Conservation (phyloP, 2,888 invertebrate genomes). For the Prosapia bicincta region DNA sequence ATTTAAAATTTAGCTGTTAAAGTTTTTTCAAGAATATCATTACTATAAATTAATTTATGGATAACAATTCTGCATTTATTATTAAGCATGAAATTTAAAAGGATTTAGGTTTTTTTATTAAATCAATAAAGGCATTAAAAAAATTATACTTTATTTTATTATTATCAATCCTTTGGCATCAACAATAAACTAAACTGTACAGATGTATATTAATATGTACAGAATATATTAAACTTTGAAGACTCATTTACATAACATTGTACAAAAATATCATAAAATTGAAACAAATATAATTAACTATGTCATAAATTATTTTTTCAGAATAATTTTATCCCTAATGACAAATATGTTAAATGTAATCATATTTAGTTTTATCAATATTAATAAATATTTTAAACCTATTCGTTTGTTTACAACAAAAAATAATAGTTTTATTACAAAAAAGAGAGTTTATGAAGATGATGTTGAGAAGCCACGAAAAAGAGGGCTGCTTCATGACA, state of each 20-base stretch:
- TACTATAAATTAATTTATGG: too few species aligned
- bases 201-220: not conserved
- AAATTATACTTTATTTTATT: not conserved
- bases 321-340: not conserved
- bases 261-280: slow-evolving; percentile 2
- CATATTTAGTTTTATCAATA: too few species aligned
- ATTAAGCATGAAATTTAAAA: too few species aligned
- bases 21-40: too few species aligned
- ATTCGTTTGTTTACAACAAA: too few species aligned
- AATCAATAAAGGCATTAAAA: not conserved
- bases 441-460: not conserved
- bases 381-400: too few species aligned
- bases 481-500: not conserved
- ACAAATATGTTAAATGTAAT: too few species aligned
- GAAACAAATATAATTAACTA: not conserved
- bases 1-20: too few species aligned
- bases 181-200: not conserved
- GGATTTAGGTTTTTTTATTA: not conserved
- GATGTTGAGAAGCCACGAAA: not conserved
- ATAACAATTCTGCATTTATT: too few species aligned
- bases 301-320: not conserved
- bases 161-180: slow-evolving; percentile 2
- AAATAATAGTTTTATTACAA: not conserved
- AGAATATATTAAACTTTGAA: not conserved
- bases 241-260: not conserved